Percentiles rank a stretch among this genome's conserved stretches.
Evolutionary conservation across 2,888 invertebrate species (phyloP).

Genomic region (Zaprionus lineosus): DNA sequence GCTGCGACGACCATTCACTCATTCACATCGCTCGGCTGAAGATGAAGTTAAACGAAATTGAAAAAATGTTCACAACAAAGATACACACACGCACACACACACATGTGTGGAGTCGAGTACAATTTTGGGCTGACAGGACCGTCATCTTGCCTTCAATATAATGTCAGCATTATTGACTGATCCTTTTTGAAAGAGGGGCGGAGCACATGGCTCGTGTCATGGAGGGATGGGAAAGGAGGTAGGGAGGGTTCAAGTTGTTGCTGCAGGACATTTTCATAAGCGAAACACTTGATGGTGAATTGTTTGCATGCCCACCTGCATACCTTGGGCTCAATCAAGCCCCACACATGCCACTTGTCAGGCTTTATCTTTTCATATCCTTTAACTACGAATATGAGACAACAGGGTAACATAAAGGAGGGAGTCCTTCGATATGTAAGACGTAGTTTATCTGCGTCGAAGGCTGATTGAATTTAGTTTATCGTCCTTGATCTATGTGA

Average conservation of each 20-base stretch:
- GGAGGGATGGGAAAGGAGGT: too few relatives aligned
- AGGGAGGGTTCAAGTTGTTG: neutral
- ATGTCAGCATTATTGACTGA: conserved; percentile 74
- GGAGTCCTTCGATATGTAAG: too few relatives aligned
- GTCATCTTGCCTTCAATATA: conserved; percentile 67
- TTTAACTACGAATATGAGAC: conserved; percentile 4
- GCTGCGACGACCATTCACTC: conserved; percentile 3
- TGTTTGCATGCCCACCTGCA: conserved; percentile 29
- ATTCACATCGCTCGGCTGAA: conserved; percentile 19
- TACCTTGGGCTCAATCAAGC: conserved; percentile 44
- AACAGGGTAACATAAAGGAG: conserved; percentile 5
- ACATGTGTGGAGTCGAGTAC: neutral
- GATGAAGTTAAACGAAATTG: conserved; percentile 57
- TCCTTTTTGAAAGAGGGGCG: conserved; percentile 58
- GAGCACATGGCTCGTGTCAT: too few relatives aligned
- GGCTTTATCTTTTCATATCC: conserved; percentile 49
- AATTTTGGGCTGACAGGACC: conserved; percentile 53
- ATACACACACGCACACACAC: neutral
- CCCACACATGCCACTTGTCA: conserved; percentile 65
- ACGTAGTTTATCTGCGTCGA: too few relatives aligned
- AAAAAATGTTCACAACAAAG: too few relatives aligned
- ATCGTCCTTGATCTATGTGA: too few relatives aligned
- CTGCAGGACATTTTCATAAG: conserved; percentile 57
- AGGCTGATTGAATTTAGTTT: too few relatives aligned
- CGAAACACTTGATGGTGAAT: conserved; percentile 58